Percentiles rank a stretch among this genome's conserved stretches.
phyloP scores from a whole-genome alignment of 1,140 invertebrate genomes.

The Papilio machaon region DNA sequence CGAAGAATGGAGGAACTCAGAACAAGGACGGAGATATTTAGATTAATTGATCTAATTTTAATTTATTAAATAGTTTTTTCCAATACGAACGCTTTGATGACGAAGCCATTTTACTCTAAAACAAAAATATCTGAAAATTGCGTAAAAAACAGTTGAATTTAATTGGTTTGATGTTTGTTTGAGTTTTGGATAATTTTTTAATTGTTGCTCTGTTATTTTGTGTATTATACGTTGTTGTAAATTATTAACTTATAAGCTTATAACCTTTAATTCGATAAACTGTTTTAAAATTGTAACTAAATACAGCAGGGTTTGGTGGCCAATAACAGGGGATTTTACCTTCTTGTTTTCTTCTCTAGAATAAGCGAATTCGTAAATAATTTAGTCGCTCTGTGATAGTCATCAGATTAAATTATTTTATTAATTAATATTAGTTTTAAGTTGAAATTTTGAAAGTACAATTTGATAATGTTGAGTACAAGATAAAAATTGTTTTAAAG shows the following conservation, averaged over 20 bases:
- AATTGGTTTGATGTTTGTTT: too few relatives aligned
- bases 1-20: not conserved
- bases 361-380: slow-evolving; percentile 39
- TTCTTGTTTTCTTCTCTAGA: not conserved
- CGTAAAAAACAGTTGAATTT: too few relatives aligned
- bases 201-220: not conserved
- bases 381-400: slow-evolving; percentile 58
- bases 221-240: not conserved
- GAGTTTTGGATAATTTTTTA: not conserved
- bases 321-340: not conserved
- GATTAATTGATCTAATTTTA: not conserved
- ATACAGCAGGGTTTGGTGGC: not conserved
- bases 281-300: not conserved
- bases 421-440: slow-evolving; percentile 25
- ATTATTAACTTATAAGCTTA: not conserved
- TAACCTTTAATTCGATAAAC: not conserved
- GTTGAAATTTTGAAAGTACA: slow-evolving; percentile 45
- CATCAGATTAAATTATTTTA: slow-evolving; percentile 48
- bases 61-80: not conserved
- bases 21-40: not conserved
- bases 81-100: not conserved
- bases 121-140: not conserved
- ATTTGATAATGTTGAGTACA: slow-evolving; percentile 43
- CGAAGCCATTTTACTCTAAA: not conserved
- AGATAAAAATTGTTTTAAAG: slow-evolving; percentile 53